Evolutionary conservation across 35 echinoderm and acorn worm genomes (phyloP).

Genomic region (Lytechinus variegatus): DNA sequence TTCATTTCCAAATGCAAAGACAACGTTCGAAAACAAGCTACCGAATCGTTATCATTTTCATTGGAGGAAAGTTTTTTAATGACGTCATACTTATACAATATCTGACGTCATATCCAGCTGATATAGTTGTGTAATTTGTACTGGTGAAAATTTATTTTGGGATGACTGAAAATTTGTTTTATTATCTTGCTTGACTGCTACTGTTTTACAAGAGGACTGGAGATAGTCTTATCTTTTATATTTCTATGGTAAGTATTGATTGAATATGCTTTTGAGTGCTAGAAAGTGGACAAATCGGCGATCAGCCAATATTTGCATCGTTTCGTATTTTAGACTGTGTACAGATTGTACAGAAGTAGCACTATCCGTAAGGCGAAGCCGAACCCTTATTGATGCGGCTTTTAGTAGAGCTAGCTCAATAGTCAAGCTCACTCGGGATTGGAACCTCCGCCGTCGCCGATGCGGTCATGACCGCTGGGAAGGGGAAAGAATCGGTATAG

Average conservation of each 20-base stretch:
- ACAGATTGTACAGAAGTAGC: neutral
- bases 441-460: no score
- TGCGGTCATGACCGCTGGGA: no score
- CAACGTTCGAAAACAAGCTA: no score
- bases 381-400: neutral
- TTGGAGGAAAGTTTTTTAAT: neutral
- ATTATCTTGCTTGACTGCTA: neutral
- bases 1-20: no score
- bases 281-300: no score
- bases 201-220: neutral
- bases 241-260: neutral
- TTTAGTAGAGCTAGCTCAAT: no score
- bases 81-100: neutral
- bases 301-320: no score
- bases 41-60: neutral
- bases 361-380: neutral
- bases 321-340: neutral
- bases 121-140: neutral
- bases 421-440: no score
- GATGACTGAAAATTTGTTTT: no score
- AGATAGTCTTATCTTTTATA: neutral
- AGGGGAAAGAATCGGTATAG: no score
- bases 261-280: neutral
- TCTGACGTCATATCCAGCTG: neutral
- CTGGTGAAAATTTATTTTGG: no score